These are phyloP conservation scores for Microcaecilia unicolor DNA, from an alignment of 2,797 vertebrate species.

Conservation along the genomic window DNA sequence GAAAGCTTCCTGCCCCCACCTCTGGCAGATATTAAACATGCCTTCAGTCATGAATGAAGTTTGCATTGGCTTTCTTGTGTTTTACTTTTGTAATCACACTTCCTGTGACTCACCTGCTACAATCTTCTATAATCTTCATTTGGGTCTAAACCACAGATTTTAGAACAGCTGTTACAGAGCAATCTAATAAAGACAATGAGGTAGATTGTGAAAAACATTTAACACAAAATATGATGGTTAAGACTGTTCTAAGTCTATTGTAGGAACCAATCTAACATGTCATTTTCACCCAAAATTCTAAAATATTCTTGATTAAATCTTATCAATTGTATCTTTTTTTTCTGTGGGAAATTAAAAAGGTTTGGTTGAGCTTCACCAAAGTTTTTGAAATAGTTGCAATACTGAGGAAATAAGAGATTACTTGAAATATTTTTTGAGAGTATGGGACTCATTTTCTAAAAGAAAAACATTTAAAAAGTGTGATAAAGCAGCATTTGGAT, in stretches of 20 bases:
- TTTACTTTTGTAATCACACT: too few species aligned
- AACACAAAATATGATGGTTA: constrained; percentile 24
- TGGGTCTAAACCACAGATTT: too few species aligned
- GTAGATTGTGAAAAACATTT: constrained; percentile 14
- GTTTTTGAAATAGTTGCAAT: constrained; percentile 34
- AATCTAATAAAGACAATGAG: constrained; percentile 18
- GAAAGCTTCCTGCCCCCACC: too few species aligned
- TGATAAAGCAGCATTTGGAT: too few species aligned
- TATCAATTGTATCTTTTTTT: constrained; percentile 23
- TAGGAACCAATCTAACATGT: constrained; percentile 16
- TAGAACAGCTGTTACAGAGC: too few species aligned
- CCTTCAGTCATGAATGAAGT: too few species aligned
- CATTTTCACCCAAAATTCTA: constrained; percentile 30
- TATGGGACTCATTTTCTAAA: too few species aligned
- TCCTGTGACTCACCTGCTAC: too few species aligned
- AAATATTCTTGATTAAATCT: constrained; percentile 42
- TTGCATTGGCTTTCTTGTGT: too few species aligned
- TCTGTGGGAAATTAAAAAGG: constrained; percentile 38
- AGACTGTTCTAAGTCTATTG: constrained; percentile 19
- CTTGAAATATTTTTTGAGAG: constrained; percentile 41
- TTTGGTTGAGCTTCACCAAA: constrained; percentile 29
- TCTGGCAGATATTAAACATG: too few species aligned
- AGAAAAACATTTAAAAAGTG: too few species aligned
- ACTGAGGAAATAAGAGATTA: constrained; percentile 41
- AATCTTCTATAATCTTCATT: too few species aligned